Evolutionary conservation across 2,888 invertebrate species (phyloP).

Genomic region (Eurytoma adleriae): DNA sequence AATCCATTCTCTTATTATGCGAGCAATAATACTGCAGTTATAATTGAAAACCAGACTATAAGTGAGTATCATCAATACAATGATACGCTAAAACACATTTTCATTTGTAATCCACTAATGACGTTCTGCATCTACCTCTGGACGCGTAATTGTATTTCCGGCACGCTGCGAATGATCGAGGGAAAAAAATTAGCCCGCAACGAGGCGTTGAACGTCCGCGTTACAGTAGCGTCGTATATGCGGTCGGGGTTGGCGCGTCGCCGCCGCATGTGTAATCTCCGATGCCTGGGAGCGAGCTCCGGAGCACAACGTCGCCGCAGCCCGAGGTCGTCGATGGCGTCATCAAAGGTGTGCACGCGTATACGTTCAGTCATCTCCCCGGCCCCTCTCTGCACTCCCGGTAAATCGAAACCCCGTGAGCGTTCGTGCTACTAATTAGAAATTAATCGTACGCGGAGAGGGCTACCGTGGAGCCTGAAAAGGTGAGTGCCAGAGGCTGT

Average conservation of each 20-base stretch:
- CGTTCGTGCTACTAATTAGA: conserved; percentile 49
- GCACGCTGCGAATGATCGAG: no score
- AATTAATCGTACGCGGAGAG: conserved; percentile 46
- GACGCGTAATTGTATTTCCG: no score
- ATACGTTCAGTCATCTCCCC: neutral
- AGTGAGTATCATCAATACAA: no score
- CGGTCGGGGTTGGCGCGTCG: conserved; percentile 2
- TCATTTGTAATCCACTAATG: no score
- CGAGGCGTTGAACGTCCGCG: no score
- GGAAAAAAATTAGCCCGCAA: no score
- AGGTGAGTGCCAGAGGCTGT: conserved; percentile 1
- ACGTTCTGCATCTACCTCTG: no score
- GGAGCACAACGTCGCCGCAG: conserved; percentile 7
- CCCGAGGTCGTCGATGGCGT: neutral
- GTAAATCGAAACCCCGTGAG: conserved; percentile 43
- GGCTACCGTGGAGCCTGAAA: neutral
- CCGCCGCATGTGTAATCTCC: conserved; percentile 10
- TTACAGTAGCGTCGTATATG: neutral
- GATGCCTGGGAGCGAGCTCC: neutral
- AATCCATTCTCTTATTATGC: no score
- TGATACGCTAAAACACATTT: no score
- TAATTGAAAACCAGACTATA: no score
- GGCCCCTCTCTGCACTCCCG: neutral
- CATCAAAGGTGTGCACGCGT: conserved; percentile 26
- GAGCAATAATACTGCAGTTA: no score